Percentiles rank a stretch among this genome's conserved stretches.
phyloP scores from a whole-genome alignment of 1,140 invertebrate species.

The Tetragonula clypearis region DNA sequence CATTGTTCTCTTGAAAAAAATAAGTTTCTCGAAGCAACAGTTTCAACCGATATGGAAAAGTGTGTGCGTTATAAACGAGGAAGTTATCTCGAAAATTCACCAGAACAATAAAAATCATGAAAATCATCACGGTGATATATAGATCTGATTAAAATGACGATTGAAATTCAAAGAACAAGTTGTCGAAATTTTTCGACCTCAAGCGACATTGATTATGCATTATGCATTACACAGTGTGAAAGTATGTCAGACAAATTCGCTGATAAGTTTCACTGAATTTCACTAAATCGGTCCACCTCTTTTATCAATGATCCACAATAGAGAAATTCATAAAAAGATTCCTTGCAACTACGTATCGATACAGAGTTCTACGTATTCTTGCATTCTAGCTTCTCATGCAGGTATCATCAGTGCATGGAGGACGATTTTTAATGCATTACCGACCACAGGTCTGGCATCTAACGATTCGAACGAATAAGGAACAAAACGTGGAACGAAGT shows the following conservation, averaged over 20 bases:
- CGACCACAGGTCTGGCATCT: background rate
- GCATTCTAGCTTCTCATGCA: constrained; percentile 45
- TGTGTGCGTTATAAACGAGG: too few relatives aligned
- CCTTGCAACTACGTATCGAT: constrained; percentile 30
- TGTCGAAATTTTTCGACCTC: too few relatives aligned
- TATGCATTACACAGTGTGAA: too few relatives aligned
- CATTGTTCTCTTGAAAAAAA: too few relatives aligned
- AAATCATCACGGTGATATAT: too few relatives aligned
- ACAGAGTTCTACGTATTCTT: constrained; percentile 32
- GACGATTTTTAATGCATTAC: constrained; percentile 22
- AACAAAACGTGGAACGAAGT: background rate
- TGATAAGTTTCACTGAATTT: background rate
- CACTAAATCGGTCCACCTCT: background rate
- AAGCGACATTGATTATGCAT: too few relatives aligned
- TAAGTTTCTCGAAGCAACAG: too few relatives aligned
- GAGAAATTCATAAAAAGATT: background rate
- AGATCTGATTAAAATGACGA: too few relatives aligned
- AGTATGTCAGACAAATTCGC: background rate
- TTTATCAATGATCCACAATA: background rate
- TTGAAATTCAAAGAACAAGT: too few relatives aligned
- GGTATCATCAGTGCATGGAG: constrained; percentile 2
- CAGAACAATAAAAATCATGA: too few relatives aligned
- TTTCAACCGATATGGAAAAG: too few relatives aligned
- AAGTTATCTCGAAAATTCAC: too few relatives aligned
- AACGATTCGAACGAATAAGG: background rate